Percentiles rank a stretch among this genome's conserved stretches.
phyloP scores from a whole-genome alignment of 2,113 vertebrate species.

The Henicopernis longicauda region DNA sequence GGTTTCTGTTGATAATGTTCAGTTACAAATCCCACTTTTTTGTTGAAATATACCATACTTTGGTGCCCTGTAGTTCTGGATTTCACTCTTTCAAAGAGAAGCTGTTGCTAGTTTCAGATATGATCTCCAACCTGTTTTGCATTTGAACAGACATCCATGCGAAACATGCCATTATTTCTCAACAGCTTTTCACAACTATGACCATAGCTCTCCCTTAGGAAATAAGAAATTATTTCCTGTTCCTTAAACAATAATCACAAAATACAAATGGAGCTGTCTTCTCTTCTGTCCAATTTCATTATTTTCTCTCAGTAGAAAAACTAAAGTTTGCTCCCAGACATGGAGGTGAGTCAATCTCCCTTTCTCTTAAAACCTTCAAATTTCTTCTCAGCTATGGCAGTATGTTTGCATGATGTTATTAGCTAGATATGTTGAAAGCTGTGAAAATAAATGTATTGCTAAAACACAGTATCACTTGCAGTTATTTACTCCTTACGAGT shows the following conservation, averaged over 20 bases:
- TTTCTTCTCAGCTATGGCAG: not conserved
- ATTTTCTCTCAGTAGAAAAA: not conserved
- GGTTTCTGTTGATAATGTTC: not conserved
- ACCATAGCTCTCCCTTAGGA: not conserved
- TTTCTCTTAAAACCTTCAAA: not conserved
- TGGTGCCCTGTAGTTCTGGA: accelerated
- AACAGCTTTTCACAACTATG: not conserved
- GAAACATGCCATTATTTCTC: not conserved
- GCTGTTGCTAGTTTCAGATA: not conserved
- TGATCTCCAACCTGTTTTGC: not conserved
- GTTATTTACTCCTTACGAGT: not conserved
- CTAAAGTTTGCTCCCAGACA: not conserved
- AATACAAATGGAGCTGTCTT: not conserved
- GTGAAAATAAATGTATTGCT: not conserved
- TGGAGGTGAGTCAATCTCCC: not conserved
- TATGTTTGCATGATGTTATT: not conserved
- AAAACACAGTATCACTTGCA: not conserved
- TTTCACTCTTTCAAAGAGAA: not conserved
- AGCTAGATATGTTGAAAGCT: not conserved
- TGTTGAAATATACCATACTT: not conserved
- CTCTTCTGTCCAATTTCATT: not conserved
- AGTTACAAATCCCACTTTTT: not conserved
- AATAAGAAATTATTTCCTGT: not conserved
- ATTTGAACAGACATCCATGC: not conserved
- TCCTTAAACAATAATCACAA: not conserved